These are phyloP conservation scores for Drosophila vallismaia DNA, from an alignment of 2,888 invertebrate genomes.

Conservation along the genomic window DNA sequence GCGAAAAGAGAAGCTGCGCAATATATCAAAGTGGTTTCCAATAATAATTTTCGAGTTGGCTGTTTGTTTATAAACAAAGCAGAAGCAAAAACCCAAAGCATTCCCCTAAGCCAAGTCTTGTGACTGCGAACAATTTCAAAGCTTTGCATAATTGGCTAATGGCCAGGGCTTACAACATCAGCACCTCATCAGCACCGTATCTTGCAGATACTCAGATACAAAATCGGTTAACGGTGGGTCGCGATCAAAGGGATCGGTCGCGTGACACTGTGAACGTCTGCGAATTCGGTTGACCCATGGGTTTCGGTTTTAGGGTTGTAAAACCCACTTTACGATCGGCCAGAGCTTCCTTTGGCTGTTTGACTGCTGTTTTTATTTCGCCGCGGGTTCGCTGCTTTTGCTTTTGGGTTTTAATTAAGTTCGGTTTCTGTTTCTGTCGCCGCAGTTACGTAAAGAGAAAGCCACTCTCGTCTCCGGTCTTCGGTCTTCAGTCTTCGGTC, in stretches of 20 bases:
- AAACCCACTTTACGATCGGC: slow-evolving; percentile 31
- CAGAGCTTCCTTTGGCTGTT: slow-evolving; percentile 58
- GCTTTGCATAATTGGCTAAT: slow-evolving; percentile 63
- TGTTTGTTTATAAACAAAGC: slow-evolving; percentile 46
- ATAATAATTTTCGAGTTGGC: slow-evolving; percentile 20
- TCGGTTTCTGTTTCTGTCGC: slow-evolving; percentile 63
- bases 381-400: slow-evolving; percentile 54
- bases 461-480: slow-evolving; percentile 49
- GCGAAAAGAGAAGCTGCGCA: slow-evolving; percentile 62
- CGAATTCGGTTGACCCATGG: slow-evolving; percentile 1
- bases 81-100: neutral
- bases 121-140: slow-evolving; percentile 23
- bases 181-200: slow-evolving; percentile 29
- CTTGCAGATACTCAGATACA: slow-evolving; percentile 21
- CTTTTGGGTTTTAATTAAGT: slow-evolving; percentile 67
- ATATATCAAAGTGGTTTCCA: slow-evolving; percentile 42
- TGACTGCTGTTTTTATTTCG: slow-evolving; percentile 48
- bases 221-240: slow-evolving; percentile 17
- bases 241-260: slow-evolving; percentile 34
- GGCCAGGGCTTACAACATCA: slow-evolving; percentile 56
- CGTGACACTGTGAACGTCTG: slow-evolving; percentile 32
- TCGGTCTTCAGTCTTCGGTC: slow-evolving; percentile 14
- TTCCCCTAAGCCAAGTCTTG: slow-evolving; percentile 1
- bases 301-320: slow-evolving; percentile 12
- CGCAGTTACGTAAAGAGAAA: slow-evolving; percentile 74